A percentile compares a stretch with the other conserved stretches of the same genome.
These are phyloP conservation scores for Zaprionus tsacasi DNA, from an alignment of 1,140 invertebrate genomes.

Conservation along the genomic window DNA sequence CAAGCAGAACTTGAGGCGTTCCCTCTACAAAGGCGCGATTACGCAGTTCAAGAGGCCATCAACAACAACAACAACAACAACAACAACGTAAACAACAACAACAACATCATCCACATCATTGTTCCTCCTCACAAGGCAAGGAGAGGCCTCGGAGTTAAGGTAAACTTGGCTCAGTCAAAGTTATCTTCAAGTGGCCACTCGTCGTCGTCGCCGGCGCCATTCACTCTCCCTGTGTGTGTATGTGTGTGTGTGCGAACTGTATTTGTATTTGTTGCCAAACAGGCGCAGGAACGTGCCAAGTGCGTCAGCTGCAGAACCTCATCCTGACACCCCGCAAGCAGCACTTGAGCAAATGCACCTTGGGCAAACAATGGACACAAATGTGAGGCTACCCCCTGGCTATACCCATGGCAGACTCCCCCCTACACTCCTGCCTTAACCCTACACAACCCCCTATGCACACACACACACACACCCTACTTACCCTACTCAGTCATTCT, in stretches of 20 bases:
- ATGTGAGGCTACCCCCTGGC: slow-evolving; percentile 11
- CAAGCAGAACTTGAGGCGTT: slow-evolving; percentile 55
- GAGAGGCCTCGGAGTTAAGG: slow-evolving; percentile 18
- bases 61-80: slow-evolving; percentile 29
- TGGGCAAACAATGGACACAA: slow-evolving; percentile 68
- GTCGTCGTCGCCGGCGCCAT: slow-evolving; percentile 24
- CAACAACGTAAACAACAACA: slow-evolving; percentile 28
- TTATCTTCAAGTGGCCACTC: slow-evolving; percentile 73
- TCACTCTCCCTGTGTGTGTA: slow-evolving; percentile 8
- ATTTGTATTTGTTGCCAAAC: slow-evolving; percentile 66
- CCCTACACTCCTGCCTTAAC: not conserved
- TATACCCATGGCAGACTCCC: not conserved
- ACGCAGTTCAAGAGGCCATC: slow-evolving; percentile 64
- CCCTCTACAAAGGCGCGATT: slow-evolving; percentile 63
- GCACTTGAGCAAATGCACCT: slow-evolving; percentile 57
- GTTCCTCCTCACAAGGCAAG: not conserved
- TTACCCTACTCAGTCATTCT: not conserved
- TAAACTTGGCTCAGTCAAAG: slow-evolving; percentile 48
- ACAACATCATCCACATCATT: slow-evolving; percentile 8
- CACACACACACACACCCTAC: not conserved
- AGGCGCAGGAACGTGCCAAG: slow-evolving; percentile 71
- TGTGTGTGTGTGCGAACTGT: not conserved
- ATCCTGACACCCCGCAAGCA: slow-evolving; percentile 39
- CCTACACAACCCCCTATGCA: not conserved
- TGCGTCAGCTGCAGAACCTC: slow-evolving; percentile 55